Percentiles rank a stretch among this genome's conserved stretches.
These are phyloP conservation scores for Melieria crassipennis DNA, from an alignment of 2,888 invertebrate species.

Conservation along the genomic window DNA sequence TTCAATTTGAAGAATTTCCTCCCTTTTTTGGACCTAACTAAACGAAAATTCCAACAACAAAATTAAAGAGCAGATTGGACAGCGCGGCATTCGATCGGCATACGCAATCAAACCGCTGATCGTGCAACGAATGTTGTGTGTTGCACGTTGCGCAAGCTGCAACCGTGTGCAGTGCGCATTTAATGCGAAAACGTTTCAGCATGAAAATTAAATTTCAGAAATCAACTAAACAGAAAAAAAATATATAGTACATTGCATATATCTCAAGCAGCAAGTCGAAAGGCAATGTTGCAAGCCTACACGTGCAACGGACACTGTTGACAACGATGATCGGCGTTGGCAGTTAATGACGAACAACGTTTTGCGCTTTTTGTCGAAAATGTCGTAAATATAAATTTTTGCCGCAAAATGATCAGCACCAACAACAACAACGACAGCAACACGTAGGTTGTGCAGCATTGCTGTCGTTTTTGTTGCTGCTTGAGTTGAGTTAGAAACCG, in stretches of 20 bases:
- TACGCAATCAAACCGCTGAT: neutral
- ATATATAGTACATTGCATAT: too few relatives aligned
- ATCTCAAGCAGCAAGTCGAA: neutral
- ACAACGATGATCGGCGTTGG: neutral
- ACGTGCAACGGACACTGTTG: neutral
- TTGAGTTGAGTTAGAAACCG: neutral
- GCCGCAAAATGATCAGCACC: neutral
- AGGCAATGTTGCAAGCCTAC: neutral
- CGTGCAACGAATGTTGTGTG: neutral
- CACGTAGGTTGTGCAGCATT: constrained; percentile 7
- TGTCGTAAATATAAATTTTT: constrained; percentile 10
- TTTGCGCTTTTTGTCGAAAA: neutral
- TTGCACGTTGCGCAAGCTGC: neutral
- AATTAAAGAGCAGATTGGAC: neutral
- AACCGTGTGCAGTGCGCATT: neutral
- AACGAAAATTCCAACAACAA: neutral
- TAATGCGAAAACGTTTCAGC: neutral
- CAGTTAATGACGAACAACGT: neutral
- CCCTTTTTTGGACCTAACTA: neutral
- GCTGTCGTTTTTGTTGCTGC: neutral
- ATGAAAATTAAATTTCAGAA: neutral
- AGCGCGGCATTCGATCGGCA: neutral
- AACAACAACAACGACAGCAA: neutral
- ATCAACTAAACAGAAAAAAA: too few relatives aligned
- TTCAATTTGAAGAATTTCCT: neutral